Evolutionary conservation across 2,888 invertebrate species (phyloP), one percentile per base, ranked within the genome.

Genomic region (Drosophila peninsularis): DNA sequence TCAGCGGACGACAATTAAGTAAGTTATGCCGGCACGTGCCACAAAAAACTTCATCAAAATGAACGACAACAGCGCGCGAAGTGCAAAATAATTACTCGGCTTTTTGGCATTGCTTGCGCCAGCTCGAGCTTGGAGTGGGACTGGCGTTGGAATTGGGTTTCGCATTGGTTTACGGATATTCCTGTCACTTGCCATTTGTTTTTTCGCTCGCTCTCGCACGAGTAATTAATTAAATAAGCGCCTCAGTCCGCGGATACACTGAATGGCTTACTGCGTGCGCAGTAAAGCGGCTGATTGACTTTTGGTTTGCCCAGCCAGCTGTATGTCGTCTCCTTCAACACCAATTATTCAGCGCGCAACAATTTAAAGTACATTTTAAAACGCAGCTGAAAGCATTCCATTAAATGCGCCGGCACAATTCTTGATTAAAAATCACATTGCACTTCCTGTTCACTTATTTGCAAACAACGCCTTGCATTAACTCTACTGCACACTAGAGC

Each of bases 171-270:
- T 39, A 37, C 17, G 30, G 9, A 17, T 41, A 32, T 76, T 62
- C 62, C 62, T 49, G 68, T 72, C 87, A 73, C 77, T 87, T 78
- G 69, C 79, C 78, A 62, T 65, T 32, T 19, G 34, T 34, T 21
- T 7, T n/a, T 24, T 14, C 14, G 9, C n/a, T 27, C 10, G 0
- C 44, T 3, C 14, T 10, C 75, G 58, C 19, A 32, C 68, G 66
- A 65, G 87, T 83, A 88, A 88, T 86, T 86, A 88, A 86, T 88
- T 86, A 72, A 88, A 88, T 88, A 80, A 83, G 87, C 78, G 80
- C 88, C 88, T 86, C 86, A 83, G 71, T 72, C 81, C 66, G 74
- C 72, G 81, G 72, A 78, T 86, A 80, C 82, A 86, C 81, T 81
- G 74, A 83, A 85, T 81, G 78, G 77, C 66, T 60, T 53, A 63